A percentile compares a stretch with the other conserved stretches of the same genome.
Evolutionary conservation across 2,113 vertebrate genomes (phyloP).

Genomic region (Halichoerus grypus): DNA sequence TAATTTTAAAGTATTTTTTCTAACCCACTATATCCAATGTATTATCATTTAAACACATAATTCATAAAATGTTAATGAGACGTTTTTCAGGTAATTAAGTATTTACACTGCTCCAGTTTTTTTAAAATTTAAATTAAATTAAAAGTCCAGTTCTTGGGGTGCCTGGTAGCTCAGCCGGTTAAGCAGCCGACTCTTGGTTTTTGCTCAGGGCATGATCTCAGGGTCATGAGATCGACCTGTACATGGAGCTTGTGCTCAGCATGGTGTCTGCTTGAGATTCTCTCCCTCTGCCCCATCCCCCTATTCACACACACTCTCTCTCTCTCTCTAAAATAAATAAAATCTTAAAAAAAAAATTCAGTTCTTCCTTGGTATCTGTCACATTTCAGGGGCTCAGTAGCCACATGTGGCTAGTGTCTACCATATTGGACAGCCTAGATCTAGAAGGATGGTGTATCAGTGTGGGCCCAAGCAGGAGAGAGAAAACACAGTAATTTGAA

Average conservation of each 20-base stretch:
- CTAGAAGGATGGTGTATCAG: not conserved
- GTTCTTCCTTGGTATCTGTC: not conserved
- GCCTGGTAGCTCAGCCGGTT: not conserved
- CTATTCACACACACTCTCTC: not conserved
- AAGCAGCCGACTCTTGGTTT: not conserved
- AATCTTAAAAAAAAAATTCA: not conserved
- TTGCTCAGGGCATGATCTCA: not conserved
- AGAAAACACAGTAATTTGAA: not conserved
- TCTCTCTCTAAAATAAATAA: not conserved
- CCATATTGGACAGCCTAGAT: not conserved
- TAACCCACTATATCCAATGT: not conserved
- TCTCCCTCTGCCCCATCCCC: not conserved
- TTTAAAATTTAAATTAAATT: not conserved
- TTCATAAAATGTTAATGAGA: conserved; percentile 20
- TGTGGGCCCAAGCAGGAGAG: not conserved
- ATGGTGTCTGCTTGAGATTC: not conserved
- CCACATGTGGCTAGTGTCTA: not conserved
- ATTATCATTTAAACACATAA: not conserved
- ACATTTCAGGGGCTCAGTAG: not conserved
- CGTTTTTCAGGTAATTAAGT: not conserved
- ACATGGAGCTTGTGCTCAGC: not conserved
- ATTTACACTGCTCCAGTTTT: not conserved
- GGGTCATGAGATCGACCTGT: not conserved
- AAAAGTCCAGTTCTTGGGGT: not conserved
- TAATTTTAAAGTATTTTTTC: not conserved